phyloP scores from a whole-genome alignment of 2,113 vertebrate genomes.

The Alexandromys fortis region DNA sequence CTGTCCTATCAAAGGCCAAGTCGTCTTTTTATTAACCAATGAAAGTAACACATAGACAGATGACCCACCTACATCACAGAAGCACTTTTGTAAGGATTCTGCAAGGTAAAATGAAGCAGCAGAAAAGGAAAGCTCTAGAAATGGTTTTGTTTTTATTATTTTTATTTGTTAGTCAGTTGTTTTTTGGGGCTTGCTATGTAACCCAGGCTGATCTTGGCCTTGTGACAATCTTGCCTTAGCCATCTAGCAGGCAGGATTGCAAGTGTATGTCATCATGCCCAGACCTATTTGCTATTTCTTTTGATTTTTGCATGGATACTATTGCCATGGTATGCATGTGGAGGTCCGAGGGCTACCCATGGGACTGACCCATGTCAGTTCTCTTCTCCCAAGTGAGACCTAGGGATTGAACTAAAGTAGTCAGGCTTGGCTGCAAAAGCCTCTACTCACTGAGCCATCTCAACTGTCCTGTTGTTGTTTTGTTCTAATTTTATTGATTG shows the following conservation, averaged over 20 bases:
- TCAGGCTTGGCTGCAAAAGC: neutral
- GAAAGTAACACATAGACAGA: no score
- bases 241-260: neutral
- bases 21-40: no score
- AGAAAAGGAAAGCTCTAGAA: neutral
- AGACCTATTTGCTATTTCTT: neutral
- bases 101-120: neutral
- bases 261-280: neutral
- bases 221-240: neutral
- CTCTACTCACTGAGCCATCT: neutral
- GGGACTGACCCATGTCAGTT: neutral
- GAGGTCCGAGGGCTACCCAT: neutral
- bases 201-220: neutral
- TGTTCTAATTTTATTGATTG: neutral
- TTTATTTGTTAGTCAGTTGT: neutral
- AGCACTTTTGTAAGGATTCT: neutral
- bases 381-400: neutral
- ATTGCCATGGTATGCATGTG: neutral
- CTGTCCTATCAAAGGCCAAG: no score
- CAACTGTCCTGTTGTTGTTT: neutral
- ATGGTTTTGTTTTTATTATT: neutral
- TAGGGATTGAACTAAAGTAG: neutral
- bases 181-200: neutral
- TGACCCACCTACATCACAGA: neutral
- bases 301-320: neutral